Conservation (phyloP, 2,797 vertebrate genomes). For the Yasuhikotakia modesta region DNA sequence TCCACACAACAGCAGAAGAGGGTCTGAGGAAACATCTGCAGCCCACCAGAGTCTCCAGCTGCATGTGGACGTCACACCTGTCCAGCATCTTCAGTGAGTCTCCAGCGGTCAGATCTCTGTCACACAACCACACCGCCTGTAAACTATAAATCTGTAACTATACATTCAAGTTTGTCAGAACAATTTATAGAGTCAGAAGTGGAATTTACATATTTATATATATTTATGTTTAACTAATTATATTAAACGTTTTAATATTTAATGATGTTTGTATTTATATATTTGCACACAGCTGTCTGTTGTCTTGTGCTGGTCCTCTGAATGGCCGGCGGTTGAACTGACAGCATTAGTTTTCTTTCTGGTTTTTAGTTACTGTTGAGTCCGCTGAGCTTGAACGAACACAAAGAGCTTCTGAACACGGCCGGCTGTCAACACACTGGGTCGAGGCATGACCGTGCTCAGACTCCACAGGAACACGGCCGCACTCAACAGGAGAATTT, state of each 20-base stretch:
- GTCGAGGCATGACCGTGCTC: conserved; percentile 87
- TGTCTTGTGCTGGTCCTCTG: conserved; percentile 30
- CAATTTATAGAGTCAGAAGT: no score
- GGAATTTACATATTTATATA: no score
- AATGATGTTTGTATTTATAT: background rate
- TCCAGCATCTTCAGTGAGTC: no score
- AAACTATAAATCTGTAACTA: no score
- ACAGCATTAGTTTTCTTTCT: conserved; percentile 50
- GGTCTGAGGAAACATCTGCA: conserved; percentile 43
- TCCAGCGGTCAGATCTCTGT: no score
- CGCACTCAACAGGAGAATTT: conserved; percentile 85
- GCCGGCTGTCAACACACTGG: conserved; percentile 91
- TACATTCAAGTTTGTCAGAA: no score
- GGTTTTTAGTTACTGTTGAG: conserved; percentile 62
- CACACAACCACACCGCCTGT: conserved; percentile 30
- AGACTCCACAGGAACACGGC: conserved; percentile 77
- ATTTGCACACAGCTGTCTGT: background rate
- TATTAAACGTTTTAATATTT: no score
- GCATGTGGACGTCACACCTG: conserved; percentile 52
- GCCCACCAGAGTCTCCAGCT: conserved; percentile 49
- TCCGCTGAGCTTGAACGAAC: conserved; percentile 62
- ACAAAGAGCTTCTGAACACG: conserved; percentile 67
- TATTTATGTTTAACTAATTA: no score
- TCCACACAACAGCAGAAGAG: conserved; percentile 12
- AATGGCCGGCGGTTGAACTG: conserved; percentile 54